These are phyloP conservation scores for Trachymyrmex septentrionalis DNA, from an alignment of 1,140 invertebrate genomes.

Conservation along the genomic window DNA sequence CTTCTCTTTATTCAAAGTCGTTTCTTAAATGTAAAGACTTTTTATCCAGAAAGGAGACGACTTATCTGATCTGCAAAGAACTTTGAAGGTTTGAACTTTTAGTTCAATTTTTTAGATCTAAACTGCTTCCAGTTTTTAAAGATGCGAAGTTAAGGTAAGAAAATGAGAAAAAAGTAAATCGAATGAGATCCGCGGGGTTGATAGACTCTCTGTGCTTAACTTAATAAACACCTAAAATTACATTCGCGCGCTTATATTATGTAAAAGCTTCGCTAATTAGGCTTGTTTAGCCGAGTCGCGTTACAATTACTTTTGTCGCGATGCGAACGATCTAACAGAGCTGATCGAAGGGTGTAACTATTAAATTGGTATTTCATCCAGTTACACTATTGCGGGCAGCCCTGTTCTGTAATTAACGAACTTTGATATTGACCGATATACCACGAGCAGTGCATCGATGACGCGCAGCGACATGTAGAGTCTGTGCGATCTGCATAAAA, in stretches of 20 bases:
- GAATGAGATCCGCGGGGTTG: background rate
- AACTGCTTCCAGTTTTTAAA: background rate
- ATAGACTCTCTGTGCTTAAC: background rate
- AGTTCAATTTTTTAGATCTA: background rate
- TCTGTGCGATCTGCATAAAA: constrained; percentile 47
- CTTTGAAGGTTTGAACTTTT: background rate
- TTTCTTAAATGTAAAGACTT: background rate
- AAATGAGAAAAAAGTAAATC: background rate
- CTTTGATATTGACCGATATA: constrained; percentile 59
- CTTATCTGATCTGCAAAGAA: background rate
- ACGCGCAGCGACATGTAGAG: background rate
- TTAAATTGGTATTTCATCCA: constrained; percentile 61
- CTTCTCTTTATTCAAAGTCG: background rate
- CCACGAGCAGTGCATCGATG: background rate
- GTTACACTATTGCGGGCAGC: constrained; percentile 45
- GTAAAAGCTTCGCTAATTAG: background rate
- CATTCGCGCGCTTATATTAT: background rate
- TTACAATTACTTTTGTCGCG: constrained; percentile 49
- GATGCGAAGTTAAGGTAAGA: background rate
- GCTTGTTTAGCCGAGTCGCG: constrained; percentile 18
- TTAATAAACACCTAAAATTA: background rate
- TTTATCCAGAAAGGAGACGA: background rate
- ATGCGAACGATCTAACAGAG: constrained; percentile 36
- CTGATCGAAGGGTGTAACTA: constrained; percentile 59
- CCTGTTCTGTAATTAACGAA: constrained; percentile 60